phyloP scores from a whole-genome alignment of 2,113 vertebrate species.

The Cephalophus harveyi region DNA sequence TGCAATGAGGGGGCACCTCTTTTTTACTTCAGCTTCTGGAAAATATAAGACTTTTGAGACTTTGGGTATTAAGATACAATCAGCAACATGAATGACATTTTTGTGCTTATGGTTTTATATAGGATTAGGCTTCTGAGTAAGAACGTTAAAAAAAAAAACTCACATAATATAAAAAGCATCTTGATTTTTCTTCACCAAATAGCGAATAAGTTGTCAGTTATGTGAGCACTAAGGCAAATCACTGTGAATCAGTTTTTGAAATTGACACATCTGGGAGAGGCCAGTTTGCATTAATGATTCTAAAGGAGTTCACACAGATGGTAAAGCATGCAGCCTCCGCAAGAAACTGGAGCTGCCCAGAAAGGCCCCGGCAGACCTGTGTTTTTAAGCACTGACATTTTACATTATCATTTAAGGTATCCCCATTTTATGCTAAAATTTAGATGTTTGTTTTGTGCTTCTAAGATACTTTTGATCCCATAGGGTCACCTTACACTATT shows the following conservation, averaged over 20 bases:
- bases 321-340: neutral
- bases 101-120: slow-evolving; percentile 19
- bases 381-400: slow-evolving; percentile 28
- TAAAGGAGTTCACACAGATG: neutral
- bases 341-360: neutral
- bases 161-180: neutral
- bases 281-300: neutral
- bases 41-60: slow-evolving; percentile 19
- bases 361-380: neutral
- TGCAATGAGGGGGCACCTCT: neutral
- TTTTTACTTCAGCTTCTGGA: slow-evolving; percentile 31
- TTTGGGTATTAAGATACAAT: neutral
- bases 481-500: neutral
- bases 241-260: neutral
- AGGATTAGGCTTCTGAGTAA: neutral
- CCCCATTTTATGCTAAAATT: neutral
- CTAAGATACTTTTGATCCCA: neutral
- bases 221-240: neutral
- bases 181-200: slow-evolving; percentile 9
- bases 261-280: neutral
- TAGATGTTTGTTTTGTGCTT: slow-evolving; percentile 15
- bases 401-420: neutral
- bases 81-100: neutral
- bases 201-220: neutral
- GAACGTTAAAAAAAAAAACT: neutral